phyloP scores from a whole-genome alignment of 2,888 invertebrate species.

The Tiliacea citrago region DNA sequence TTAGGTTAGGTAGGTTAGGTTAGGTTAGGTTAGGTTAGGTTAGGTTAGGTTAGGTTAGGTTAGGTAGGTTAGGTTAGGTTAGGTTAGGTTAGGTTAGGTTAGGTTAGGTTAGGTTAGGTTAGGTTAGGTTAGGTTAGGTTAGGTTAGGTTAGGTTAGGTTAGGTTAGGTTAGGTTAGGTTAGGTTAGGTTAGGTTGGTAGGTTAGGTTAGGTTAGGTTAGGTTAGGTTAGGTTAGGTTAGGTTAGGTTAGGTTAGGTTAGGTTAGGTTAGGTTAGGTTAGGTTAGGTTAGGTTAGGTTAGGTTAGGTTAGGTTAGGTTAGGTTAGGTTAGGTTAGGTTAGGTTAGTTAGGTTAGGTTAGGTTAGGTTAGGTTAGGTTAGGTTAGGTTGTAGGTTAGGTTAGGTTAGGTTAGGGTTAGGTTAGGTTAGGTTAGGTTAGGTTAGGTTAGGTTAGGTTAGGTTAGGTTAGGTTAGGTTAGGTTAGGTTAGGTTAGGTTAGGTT shows the following conservation, averaged over 20 bases:
- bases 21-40: too few species aligned
- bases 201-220: slow-evolving; percentile 44
- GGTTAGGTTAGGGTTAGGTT: slow-evolving; percentile 36
- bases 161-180: too few species aligned
- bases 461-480: slow-evolving; percentile 48
- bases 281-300: slow-evolving; percentile 62
- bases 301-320: slow-evolving; percentile 61
- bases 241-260: slow-evolving; percentile 69
- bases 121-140: too few species aligned
- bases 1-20: too few species aligned
- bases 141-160: too few species aligned
- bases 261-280: slow-evolving; percentile 56
- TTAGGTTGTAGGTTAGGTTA: slow-evolving; percentile 47
- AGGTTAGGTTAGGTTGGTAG: too few species aligned
- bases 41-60: too few species aligned
- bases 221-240: slow-evolving; percentile 65
- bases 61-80: too few species aligned
- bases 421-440: slow-evolving; percentile 42
- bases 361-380: slow-evolving; percentile 66
- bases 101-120: too few species aligned
- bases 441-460: slow-evolving; percentile 41
- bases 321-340: slow-evolving; percentile 63
- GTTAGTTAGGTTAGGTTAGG: slow-evolving; percentile 59
- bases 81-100: too few species aligned
- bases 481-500: slow-evolving; percentile 43